A percentile compares a stretch with the other conserved stretches of the same genome.
These are phyloP conservation scores for Gryllus longicercus DNA, from an alignment of 2,888 invertebrate species.

Conservation along the genomic window DNA sequence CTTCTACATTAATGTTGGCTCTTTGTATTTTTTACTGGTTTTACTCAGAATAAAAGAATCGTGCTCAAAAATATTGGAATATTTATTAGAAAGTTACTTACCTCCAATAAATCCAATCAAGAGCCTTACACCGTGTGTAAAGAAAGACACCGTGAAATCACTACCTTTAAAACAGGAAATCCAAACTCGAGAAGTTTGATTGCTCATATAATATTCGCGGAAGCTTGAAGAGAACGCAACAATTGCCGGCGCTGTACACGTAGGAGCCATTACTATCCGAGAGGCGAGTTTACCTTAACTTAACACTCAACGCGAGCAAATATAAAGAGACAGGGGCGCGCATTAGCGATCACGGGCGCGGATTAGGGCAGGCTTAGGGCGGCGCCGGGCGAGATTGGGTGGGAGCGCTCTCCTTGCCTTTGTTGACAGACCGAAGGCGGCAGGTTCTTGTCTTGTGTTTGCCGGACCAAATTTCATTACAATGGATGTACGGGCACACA, in stretches of 20 bases:
- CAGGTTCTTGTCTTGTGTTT: not conserved
- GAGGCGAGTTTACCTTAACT: conserved; percentile 17
- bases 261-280: not conserved
- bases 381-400: not conserved
- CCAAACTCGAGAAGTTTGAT: too few relatives aligned
- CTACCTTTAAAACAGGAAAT: too few relatives aligned
- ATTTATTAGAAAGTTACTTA: too few relatives aligned
- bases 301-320: conserved; percentile 5
- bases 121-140: too few relatives aligned
- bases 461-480: not conserved
- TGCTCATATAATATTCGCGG: too few relatives aligned
- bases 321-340: not conserved
- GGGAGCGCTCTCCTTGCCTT: not conserved
- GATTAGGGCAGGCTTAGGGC: not conserved
- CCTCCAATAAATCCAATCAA: too few relatives aligned
- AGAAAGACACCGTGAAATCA: too few relatives aligned
- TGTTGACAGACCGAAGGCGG: not conserved
- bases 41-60: too few relatives aligned
- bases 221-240: not conserved
- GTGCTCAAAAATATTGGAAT: too few relatives aligned
- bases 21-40: too few relatives aligned
- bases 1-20: too few relatives aligned
- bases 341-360: not conserved
- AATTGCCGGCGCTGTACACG: not conserved
- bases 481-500: conserved; percentile 7